A percentile compares a stretch with the other conserved stretches of the same genome.
Conservation (phyloP, 2,797 vertebrate genomes). For the Crax fasciolata region DNA sequence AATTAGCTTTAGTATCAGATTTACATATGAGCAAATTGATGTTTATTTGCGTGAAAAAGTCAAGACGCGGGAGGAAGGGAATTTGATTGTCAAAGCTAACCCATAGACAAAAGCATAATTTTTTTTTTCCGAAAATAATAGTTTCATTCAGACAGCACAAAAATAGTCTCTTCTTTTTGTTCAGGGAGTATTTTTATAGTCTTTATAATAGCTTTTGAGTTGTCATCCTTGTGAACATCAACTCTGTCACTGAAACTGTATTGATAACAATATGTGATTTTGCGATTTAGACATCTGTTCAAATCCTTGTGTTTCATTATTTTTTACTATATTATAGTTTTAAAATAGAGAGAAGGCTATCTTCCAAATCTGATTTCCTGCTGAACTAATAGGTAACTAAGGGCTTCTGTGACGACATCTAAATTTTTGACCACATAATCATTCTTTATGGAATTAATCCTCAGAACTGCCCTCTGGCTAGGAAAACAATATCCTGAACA, state of each 20-base stretch:
- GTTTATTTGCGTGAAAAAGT: neutral
- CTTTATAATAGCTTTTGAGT: neutral
- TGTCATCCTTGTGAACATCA: neutral
- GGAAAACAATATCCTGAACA: neutral
- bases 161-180: neutral
- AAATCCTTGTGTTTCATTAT: neutral
- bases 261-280: neutral
- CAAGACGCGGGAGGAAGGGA: neutral
- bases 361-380: neutral
- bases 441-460: neutral
- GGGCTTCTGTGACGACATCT: neutral
- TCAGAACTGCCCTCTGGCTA: neutral
- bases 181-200: neutral
- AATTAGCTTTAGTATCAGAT: neutral
- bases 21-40: neutral
- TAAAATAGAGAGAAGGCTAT: neutral
- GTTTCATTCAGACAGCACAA: neutral
- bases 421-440: neutral
- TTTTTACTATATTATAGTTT: slow-evolving; percentile 22
- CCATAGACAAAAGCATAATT: neutral
- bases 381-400: neutral
- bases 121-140: neutral
- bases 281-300: neutral
- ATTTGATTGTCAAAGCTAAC: neutral
- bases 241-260: neutral